Conservation (phyloP, 2,113 vertebrate species). For the Xenus cinereus region DNA sequence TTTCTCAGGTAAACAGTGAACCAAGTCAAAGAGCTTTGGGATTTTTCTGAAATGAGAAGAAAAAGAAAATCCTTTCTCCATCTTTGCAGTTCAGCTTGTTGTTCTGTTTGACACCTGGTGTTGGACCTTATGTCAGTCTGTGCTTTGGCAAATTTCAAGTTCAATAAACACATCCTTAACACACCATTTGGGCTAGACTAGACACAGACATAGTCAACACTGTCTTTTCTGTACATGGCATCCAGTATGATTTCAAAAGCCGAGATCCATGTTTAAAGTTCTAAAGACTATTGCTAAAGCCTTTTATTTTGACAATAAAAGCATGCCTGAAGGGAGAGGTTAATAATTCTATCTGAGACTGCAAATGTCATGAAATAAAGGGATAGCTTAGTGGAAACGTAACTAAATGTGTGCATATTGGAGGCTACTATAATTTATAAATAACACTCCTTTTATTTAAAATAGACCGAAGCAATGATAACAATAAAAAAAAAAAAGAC, state of each 20-base stretch:
- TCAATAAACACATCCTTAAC: background rate
- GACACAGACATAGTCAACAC: background rate
- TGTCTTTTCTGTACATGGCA: background rate
- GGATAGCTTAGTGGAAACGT: background rate
- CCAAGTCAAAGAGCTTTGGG: background rate
- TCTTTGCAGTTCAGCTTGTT: background rate
- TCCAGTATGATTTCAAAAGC: background rate
- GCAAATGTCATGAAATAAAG: background rate
- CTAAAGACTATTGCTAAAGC: background rate
- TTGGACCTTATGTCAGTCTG: background rate
- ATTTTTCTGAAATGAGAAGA: background rate
- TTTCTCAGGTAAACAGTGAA: background rate
- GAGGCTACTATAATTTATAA: background rate
- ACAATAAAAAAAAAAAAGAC: background rate
- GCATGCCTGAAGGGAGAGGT: background rate
- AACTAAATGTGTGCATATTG: background rate
- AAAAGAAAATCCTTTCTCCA: background rate
- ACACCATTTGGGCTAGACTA: background rate
- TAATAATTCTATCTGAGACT: background rate
- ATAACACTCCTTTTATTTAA: background rate
- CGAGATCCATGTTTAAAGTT: background rate
- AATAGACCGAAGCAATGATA: background rate
- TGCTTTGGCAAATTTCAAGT: background rate
- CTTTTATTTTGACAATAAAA: conserved; percentile 9
- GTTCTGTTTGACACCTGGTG: background rate